Evolutionary conservation across 2,888 invertebrate species (phyloP).

Genomic region (Germaria angustata): DNA sequence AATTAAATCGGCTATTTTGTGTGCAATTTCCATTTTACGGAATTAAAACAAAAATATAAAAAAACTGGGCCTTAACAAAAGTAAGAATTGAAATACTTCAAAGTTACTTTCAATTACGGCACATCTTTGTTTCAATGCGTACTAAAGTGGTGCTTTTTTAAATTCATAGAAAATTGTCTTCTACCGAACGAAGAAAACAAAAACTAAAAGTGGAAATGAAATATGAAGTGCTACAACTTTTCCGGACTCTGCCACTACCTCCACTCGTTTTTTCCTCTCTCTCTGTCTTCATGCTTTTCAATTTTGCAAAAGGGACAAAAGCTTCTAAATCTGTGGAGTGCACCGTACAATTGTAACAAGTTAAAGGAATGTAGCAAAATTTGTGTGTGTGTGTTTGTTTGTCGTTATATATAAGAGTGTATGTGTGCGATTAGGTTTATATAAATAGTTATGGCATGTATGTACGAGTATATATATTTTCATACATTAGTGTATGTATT

Average conservation of each 20-base stretch:
- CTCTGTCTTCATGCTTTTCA: not conserved
- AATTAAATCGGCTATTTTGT: not conserved
- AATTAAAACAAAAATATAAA: not conserved
- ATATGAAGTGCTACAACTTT: conserved; percentile 46
- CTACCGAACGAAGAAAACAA: not conserved
- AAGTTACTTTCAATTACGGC: conserved; percentile 75
- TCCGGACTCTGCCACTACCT: not conserved
- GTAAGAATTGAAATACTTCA: conserved; percentile 65
- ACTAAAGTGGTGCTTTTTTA: conserved; percentile 44
- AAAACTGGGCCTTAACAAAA: conserved; percentile 48
- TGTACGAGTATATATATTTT: not conserved
- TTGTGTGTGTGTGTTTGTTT: not conserved
- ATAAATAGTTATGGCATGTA: not conserved
- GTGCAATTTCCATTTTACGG: conserved; percentile 5
- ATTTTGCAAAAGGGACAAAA: conserved; percentile 25
- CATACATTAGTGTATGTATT: not conserved
- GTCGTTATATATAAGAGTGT: not conserved
- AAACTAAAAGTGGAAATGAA: conserved; percentile 35
- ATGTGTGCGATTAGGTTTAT: conserved; percentile 1
- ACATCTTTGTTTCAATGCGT: conserved; percentile 68
- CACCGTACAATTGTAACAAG: not conserved
- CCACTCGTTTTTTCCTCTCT: not conserved
- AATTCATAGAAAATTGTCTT: conserved; percentile 53
- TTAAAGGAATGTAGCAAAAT: conserved; percentile 14
- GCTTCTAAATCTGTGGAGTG: not conserved